These are phyloP conservation scores for Drosophila melanica DNA, from an alignment of 1,140 invertebrate species.

Conservation along the genomic window DNA sequence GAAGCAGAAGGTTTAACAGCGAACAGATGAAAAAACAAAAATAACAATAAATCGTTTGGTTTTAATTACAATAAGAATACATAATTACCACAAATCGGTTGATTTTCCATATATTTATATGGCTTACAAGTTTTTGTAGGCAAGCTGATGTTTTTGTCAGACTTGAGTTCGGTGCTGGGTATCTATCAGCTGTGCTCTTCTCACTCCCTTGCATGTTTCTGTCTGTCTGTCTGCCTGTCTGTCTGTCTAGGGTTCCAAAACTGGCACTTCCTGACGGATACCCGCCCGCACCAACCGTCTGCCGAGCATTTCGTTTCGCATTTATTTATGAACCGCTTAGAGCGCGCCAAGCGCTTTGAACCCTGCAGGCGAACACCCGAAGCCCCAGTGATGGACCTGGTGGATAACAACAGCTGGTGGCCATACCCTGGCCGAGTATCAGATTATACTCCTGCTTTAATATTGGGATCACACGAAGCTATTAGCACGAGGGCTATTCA, in stretches of 20 bases:
- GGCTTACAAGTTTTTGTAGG: no score
- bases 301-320: slow-evolving; percentile 76
- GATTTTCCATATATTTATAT: no score
- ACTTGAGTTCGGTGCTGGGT: slow-evolving; percentile 1
- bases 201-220: not conserved
- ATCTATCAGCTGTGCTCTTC: not conserved
- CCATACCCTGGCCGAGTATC: slow-evolving; percentile 40
- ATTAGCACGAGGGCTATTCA: slow-evolving; percentile 5
- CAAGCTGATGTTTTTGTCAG: not conserved
- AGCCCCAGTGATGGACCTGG: slow-evolving; percentile 33
- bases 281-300: slow-evolving; percentile 37
- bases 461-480: not conserved
- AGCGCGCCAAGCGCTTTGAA: slow-evolving; percentile 79
- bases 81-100: no score
- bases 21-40: no score
- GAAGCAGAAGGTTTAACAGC: no score
- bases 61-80: no score
- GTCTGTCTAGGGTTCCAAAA: slow-evolving; percentile 23
- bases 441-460: not conserved
- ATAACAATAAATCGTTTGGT: no score
- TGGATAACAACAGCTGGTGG: slow-evolving; percentile 49
- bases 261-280: slow-evolving; percentile 28
- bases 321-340: slow-evolving; percentile 81
- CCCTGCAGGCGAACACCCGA: slow-evolving; percentile 35
- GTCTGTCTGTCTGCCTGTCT: slow-evolving; percentile 14